phyloP scores from a whole-genome alignment of 2,888 invertebrate genomes.

The Agriopis marginaria region DNA sequence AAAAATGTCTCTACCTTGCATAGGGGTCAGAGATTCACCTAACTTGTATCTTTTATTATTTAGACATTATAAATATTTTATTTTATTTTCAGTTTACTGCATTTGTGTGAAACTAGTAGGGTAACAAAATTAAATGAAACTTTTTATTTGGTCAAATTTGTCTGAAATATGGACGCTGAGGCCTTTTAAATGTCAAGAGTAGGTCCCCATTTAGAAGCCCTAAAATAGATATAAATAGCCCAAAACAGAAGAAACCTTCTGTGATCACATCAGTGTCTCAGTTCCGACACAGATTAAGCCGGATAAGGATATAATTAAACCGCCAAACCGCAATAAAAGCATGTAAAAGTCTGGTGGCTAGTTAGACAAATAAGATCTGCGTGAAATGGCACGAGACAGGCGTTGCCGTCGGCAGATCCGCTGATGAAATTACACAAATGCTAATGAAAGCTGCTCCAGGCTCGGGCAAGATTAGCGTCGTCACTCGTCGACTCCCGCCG shows the following conservation, averaged over 20 bases:
- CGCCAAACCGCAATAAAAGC: slow-evolving; percentile 41
- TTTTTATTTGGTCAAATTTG: too few species aligned
- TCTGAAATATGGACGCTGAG: too few species aligned
- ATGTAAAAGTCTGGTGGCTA: slow-evolving; percentile 53
- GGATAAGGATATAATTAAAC: slow-evolving; percentile 13
- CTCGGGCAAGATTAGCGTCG: slow-evolving; percentile 72
- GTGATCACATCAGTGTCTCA: background rate
- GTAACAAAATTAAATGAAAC: too few species aligned
- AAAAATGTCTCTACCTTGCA: too few species aligned
- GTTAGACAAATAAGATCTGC: slow-evolving; percentile 61
- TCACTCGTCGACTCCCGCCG: slow-evolving; percentile 61
- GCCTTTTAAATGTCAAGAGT: too few species aligned
- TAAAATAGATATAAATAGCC: too few species aligned
- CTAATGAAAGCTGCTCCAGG: slow-evolving; percentile 76
- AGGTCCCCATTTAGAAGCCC: too few species aligned
- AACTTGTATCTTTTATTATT: too few species aligned
- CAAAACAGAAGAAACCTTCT: background rate
- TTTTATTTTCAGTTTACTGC: too few species aligned
- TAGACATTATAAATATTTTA: too few species aligned
- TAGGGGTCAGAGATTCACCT: too few species aligned
- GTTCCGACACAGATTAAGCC: background rate
- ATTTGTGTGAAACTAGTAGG: too few species aligned
- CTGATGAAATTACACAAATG: slow-evolving; percentile 81
- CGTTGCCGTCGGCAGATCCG: slow-evolving; percentile 54
- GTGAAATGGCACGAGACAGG: slow-evolving; percentile 66